These are phyloP conservation scores for Gavialis gangeticus DNA, from an alignment of 2,113 vertebrate genomes.

Conservation along the genomic window DNA sequence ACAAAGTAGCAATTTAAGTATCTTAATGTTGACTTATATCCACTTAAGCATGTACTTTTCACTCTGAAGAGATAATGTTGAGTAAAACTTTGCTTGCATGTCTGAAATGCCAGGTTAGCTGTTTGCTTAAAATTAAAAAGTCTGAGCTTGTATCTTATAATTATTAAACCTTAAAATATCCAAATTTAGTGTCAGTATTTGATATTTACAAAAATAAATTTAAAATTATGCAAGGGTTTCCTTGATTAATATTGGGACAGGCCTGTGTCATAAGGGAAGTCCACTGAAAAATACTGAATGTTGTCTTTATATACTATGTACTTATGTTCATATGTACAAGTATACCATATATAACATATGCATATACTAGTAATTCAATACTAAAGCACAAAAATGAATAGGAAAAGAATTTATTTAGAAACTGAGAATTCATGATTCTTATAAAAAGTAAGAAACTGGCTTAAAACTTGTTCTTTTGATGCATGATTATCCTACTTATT, in stretches of 20 bases:
- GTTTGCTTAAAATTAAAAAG: neutral
- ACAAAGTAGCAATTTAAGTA: neutral
- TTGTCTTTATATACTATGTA: neutral
- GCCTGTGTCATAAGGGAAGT: neutral
- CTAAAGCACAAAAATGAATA: too few relatives aligned
- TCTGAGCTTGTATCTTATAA: neutral
- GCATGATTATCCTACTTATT: conserved; percentile 37
- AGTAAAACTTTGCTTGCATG: neutral
- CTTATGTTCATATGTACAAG: too few relatives aligned
- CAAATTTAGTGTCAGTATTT: conserved; percentile 24
- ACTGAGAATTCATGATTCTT: too few relatives aligned
- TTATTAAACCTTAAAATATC: neutral
- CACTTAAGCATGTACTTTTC: neutral
- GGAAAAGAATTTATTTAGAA: too few relatives aligned
- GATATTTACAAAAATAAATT: conserved; percentile 2
- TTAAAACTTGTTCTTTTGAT: neutral
- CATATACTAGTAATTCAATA: too few relatives aligned
- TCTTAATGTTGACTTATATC: neutral
- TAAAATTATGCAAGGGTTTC: neutral
- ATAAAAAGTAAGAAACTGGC: too few relatives aligned
- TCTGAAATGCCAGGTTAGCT: neutral
- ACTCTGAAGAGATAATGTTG: neutral
- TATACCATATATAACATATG: too few relatives aligned
- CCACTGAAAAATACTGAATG: neutral
- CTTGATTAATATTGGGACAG: neutral